A percentile compares a stretch with the other conserved stretches of the same genome.
Evolutionary conservation across 2,888 invertebrate species (phyloP).

Genomic region (Athrips mouffetella): DNA sequence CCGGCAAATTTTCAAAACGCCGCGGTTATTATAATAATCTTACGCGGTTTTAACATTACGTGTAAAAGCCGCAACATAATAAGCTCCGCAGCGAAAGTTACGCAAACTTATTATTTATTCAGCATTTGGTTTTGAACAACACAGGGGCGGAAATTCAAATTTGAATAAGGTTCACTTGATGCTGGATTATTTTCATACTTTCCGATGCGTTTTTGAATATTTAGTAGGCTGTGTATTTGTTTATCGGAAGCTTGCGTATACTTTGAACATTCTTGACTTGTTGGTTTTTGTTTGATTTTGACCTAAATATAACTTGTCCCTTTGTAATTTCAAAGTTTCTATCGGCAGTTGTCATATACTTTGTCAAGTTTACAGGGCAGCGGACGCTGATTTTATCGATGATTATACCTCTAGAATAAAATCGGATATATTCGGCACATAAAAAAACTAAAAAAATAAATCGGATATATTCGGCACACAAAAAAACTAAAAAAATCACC

Average conservation of each 20-base stretch:
- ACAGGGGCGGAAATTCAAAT: conserved; percentile 2
- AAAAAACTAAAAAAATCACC: no score
- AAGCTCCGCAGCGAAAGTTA: not conserved
- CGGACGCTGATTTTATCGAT: no score
- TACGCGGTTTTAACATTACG: not conserved
- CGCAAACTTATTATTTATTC: conserved; percentile 1
- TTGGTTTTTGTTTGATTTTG: no score
- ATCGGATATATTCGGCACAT: no score
- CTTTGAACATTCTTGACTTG: no score
- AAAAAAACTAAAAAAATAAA: no score
- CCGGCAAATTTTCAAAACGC: no score
- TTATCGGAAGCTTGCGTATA: not conserved
- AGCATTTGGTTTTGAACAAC: not conserved
- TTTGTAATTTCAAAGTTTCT: no score
- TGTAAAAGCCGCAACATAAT: not conserved
- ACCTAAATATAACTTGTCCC: no score
- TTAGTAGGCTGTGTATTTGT: not conserved
- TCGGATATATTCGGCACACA: no score
- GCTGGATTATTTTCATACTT: conserved; percentile 4
- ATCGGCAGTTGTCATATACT: not conserved
- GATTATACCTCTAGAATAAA: no score
- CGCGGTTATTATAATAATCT: not conserved
- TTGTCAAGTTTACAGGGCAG: no score
- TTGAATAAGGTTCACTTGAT: conserved; percentile 4
- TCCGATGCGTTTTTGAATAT: not conserved